These are phyloP conservation scores for Sinosuthora webbiana DNA, from an alignment of 2,113 vertebrate species.

Conservation along the genomic window DNA sequence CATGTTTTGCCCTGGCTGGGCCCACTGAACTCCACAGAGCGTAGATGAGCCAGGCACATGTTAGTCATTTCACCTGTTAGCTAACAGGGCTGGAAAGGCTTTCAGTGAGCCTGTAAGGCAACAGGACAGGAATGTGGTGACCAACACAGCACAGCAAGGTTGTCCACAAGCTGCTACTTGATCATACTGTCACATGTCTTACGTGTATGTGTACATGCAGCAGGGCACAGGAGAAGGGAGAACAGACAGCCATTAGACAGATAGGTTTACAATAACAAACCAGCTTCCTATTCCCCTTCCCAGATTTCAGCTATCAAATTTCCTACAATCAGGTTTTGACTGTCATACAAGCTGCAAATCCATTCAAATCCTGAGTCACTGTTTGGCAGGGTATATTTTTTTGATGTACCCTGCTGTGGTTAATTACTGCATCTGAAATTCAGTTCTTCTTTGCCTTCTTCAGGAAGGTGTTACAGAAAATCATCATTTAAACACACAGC, in stretches of 20 bases:
- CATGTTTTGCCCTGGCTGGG: not conserved
- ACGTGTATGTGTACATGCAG: accelerated
- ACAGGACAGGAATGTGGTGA: not conserved
- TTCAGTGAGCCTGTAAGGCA: not conserved
- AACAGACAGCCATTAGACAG: not conserved
- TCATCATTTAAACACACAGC: not conserved
- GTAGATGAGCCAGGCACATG: not conserved
- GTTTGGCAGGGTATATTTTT: not conserved
- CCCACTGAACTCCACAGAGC: not conserved
- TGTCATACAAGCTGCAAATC: not conserved
- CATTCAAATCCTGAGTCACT: not conserved
- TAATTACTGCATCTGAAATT: not conserved
- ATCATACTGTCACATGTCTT: not conserved
- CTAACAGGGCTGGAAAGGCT: not conserved
- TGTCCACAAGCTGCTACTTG: not conserved
- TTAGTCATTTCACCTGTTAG: not conserved
- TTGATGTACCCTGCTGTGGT: not conserved
- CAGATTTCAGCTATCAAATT: not conserved
- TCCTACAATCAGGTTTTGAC: not conserved
- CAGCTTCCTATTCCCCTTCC: not conserved
- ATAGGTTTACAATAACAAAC: not conserved
- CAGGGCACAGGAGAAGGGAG: not conserved
- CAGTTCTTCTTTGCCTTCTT: not conserved
- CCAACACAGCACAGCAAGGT: not conserved
- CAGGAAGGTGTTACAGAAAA: not conserved